Evolutionary conservation across 2,797 vertebrate species (phyloP).

Genomic region (Darevskia mixta): DNA sequence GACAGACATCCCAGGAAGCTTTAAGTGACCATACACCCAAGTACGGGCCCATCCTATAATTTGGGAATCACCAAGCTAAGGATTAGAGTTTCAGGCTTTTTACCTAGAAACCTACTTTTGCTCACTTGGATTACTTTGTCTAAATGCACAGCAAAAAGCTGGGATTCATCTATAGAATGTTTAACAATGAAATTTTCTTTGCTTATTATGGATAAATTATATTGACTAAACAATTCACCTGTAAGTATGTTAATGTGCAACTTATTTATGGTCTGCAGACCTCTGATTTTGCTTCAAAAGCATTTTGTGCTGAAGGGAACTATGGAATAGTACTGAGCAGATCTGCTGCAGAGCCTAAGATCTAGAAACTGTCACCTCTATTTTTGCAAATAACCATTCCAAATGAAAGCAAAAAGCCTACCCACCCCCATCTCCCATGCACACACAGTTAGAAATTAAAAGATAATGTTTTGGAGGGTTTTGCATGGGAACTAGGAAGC

Average conservation of each 20-base stretch:
- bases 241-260: neutral
- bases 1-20: neutral
- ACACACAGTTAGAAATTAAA: neutral
- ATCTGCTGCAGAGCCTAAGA: conserved; percentile 32
- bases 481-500: neutral
- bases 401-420: conserved; percentile 19
- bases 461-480: neutral
- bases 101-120: conserved; percentile 5
- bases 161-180: neutral
- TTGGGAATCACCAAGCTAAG: conserved; percentile 41
- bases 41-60: neutral
- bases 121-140: neutral
- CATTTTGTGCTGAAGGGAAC: conserved; percentile 43
- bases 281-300: conserved; percentile 42
- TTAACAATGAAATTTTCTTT: neutral
- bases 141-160: neutral
- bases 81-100: conserved; percentile 24
- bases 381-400: conserved; percentile 61
- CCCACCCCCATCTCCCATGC: neutral
- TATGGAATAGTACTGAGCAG: conserved; percentile 42
- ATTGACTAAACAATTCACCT: neutral
- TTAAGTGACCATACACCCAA: neutral
- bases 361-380: conserved; percentile 24
- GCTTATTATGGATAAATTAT: neutral
- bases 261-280: neutral